Conservation (phyloP, 1,140 invertebrate genomes). For the Drosophila nigromelanica region DNA sequence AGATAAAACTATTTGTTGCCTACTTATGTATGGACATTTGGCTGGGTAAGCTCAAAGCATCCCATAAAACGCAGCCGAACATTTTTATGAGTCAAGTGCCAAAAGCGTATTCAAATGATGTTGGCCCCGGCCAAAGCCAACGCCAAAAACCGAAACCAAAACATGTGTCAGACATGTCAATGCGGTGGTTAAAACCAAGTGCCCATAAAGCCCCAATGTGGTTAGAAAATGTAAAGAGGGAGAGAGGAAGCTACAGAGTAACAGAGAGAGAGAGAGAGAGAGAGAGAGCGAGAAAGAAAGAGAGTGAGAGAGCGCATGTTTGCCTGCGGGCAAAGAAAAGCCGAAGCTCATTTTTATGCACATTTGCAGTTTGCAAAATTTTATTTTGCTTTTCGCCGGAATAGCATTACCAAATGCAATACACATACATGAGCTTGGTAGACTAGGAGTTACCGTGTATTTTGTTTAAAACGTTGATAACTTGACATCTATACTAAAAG, state of each 20-base stretch:
- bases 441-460: neutral
- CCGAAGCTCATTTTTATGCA: conserved; percentile 45
- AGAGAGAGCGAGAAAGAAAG: no score
- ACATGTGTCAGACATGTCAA: conserved; percentile 78
- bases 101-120: conserved; percentile 77
- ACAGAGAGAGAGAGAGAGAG: neutral
- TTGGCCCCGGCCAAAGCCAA: conserved; percentile 54
- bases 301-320: neutral
- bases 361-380: conserved; percentile 39
- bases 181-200: conserved; percentile 47
- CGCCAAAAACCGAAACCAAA: conserved; percentile 47
- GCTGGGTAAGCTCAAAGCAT: conserved; percentile 18
- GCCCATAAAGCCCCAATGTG: conserved; percentile 7
- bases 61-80: conserved; percentile 53
- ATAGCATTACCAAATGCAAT: conserved; percentile 24
- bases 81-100: conserved; percentile 73
- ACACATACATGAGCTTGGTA: neutral
- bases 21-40: conserved; percentile 3
- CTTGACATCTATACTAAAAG: no score
- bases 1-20: neutral
- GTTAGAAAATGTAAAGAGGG: neutral
- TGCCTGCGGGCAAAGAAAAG: conserved; percentile 23
- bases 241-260: neutral
- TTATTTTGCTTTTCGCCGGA: conserved; percentile 15
- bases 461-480: no score